Conservation (phyloP, 2,797 vertebrate species). For the Phrynocephalus vlangalii region DNA sequence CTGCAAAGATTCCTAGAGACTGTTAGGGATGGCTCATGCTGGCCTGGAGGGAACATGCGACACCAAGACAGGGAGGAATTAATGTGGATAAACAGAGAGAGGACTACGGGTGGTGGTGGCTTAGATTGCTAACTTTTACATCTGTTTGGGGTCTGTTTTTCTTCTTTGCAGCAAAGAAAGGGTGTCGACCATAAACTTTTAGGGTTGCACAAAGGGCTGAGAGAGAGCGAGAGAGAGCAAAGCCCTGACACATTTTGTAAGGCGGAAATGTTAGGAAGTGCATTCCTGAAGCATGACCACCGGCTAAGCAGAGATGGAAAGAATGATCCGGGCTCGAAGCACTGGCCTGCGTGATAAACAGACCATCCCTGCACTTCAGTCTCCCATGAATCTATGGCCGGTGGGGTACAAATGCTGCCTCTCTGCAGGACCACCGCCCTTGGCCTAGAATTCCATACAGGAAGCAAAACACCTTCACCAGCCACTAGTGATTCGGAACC, state of each 20-base stretch:
- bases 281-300: constrained; percentile 21
- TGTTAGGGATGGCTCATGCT: rapidly evolving
- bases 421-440: not conserved
- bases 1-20: too few relatives aligned
- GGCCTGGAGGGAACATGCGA: rapidly evolving
- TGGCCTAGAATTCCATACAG: too few relatives aligned
- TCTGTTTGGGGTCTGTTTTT: not conserved
- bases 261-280: not conserved
- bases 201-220: not conserved
- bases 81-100: too few relatives aligned
- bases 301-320: not conserved
- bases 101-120: too few relatives aligned
- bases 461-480: not conserved
- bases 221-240: too few relatives aligned
- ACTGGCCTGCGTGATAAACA: not conserved
- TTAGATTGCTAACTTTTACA: not conserved
- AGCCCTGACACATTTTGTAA: too few relatives aligned
- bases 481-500: not conserved
- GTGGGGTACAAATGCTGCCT: not conserved
- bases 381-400: not conserved
- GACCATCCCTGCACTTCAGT: too few relatives aligned
- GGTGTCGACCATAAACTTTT: not conserved
- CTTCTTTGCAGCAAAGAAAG: not conserved
- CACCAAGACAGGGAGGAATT: not conserved
- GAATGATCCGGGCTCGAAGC: too few relatives aligned